Evolutionary conservation across 2,888 invertebrate species (phyloP).

Genomic region (Macrosoma leucophasiata): DNA sequence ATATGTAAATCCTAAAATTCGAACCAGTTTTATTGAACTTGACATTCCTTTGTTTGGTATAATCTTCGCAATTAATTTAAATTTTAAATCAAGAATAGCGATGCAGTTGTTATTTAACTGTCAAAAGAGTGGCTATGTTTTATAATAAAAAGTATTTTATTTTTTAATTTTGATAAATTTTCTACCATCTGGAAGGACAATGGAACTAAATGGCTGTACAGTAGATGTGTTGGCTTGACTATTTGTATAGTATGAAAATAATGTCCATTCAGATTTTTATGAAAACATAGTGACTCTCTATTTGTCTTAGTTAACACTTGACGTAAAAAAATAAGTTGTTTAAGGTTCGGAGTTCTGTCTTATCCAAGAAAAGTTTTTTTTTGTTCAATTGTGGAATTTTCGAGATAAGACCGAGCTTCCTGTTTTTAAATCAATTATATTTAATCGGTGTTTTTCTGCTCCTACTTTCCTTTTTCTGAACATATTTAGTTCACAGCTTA

Average conservation of each 20-base stretch:
- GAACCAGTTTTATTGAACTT: too few relatives aligned
- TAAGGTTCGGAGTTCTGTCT: constrained; percentile 43
- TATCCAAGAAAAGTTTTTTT: constrained; percentile 18
- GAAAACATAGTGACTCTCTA: constrained; percentile 36
- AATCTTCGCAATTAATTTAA: too few relatives aligned
- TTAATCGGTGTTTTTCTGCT: constrained; percentile 41
- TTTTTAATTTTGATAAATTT: too few relatives aligned
- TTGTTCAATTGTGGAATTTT: too few relatives aligned
- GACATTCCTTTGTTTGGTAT: too few relatives aligned
- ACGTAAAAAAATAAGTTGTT: constrained; percentile 65
- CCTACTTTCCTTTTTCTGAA: constrained; percentile 30
- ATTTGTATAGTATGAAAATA: constrained; percentile 47
- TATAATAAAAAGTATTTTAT: constrained; percentile 6
- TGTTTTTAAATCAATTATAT: constrained; percentile 5
- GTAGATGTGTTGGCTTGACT: constrained; percentile 63
- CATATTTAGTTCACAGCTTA: constrained; percentile 64
- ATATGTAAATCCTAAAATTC: too few relatives aligned
- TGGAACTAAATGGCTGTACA: constrained; percentile 60
- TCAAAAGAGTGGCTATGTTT: constrained; percentile 42
- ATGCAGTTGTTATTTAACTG: too few relatives aligned
- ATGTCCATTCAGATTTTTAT: constrained; percentile 33
- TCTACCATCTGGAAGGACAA: constrained; percentile 36
- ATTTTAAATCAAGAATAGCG: too few relatives aligned
- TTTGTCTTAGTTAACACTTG: constrained; percentile 54
- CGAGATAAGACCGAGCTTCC: constrained; percentile 6